Evolutionary conservation across 2,113 vertebrate genomes (phyloP).

Genomic region (Orientallactaga bullata): DNA sequence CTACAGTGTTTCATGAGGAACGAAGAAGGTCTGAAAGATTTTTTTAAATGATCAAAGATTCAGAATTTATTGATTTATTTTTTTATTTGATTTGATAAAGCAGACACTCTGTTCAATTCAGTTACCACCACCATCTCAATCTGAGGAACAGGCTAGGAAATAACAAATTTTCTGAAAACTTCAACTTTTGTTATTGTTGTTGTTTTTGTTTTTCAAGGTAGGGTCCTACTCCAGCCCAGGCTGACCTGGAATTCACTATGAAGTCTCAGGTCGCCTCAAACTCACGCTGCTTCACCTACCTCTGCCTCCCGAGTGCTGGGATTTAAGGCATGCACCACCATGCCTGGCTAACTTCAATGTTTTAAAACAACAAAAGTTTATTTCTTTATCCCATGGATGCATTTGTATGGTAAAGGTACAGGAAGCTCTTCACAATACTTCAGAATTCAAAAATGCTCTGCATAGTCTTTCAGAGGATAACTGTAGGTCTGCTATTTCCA

Average conservation of each 20-base stretch:
- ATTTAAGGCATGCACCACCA: too few relatives aligned
- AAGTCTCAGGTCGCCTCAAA: too few relatives aligned
- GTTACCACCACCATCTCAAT: background rate
- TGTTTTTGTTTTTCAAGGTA: too few relatives aligned
- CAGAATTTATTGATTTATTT: background rate
- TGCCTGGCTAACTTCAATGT: conserved; percentile 19
- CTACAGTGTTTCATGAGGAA: too few relatives aligned
- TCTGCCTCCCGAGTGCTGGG: too few relatives aligned
- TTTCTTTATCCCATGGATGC: background rate
- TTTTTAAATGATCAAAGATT: conserved; percentile 39
- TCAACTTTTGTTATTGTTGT: too few relatives aligned
- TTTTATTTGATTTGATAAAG: conserved; percentile 59
- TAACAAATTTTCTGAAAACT: conserved; percentile 28
- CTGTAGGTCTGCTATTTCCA: background rate
- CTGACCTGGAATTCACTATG: too few relatives aligned
- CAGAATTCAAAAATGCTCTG: conserved; percentile 34
- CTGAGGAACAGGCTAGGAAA: background rate
- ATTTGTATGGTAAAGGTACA: background rate
- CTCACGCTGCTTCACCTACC: too few relatives aligned
- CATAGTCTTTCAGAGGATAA: conserved; percentile 14
- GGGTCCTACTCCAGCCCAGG: too few relatives aligned
- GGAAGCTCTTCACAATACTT: background rate
- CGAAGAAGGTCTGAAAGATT: conserved; percentile 5
- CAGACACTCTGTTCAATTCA: background rate
- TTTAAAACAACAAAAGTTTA: conserved; percentile 41